These are phyloP conservation scores for Agrochola litura DNA, from an alignment of 2,888 invertebrate species.

Conservation along the genomic window DNA sequence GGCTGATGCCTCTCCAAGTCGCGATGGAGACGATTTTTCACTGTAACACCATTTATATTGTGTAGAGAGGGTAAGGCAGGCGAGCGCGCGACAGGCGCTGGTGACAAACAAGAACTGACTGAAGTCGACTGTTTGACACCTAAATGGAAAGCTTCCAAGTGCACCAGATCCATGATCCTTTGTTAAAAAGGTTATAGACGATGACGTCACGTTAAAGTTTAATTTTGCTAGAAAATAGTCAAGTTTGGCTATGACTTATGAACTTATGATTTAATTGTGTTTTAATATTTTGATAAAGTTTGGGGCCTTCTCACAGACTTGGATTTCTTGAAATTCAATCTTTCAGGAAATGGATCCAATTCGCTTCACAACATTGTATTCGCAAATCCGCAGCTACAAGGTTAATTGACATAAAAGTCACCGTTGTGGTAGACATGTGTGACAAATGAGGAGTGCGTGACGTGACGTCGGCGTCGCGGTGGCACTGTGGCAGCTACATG, in stretches of 20 bases:
- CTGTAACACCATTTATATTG: conserved; percentile 76
- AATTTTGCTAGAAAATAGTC: background rate
- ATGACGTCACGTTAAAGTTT: conserved; percentile 55
- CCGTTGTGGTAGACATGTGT: conserved; percentile 71
- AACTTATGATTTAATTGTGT: background rate
- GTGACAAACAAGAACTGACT: conserved; percentile 82
- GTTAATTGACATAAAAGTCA: conserved; percentile 62
- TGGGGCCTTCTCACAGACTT: background rate
- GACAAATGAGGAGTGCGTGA: conserved; percentile 82
- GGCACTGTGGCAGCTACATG: conserved; percentile 26
- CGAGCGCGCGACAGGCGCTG: conserved; percentile 74
- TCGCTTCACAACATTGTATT: conserved; percentile 16
- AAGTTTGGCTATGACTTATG: background rate
- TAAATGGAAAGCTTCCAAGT: conserved; percentile 83
- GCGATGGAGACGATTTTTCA: conserved; percentile 72
- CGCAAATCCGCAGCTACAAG: conserved; percentile 42
- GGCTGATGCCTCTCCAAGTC: conserved; percentile 75
- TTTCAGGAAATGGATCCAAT: conserved; percentile 16
- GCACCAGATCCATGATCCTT: conserved; percentile 76
- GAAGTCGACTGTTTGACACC: conserved; percentile 78
- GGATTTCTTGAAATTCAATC: background rate
- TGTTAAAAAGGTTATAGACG: conserved; percentile 65
- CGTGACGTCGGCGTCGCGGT: conserved; percentile 64
- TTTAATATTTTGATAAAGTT: background rate
- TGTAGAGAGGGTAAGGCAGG: conserved; percentile 70